These are phyloP conservation scores for Nibea albiflora DNA, from an alignment of 2,113 vertebrate genomes.

Conservation along the genomic window DNA sequence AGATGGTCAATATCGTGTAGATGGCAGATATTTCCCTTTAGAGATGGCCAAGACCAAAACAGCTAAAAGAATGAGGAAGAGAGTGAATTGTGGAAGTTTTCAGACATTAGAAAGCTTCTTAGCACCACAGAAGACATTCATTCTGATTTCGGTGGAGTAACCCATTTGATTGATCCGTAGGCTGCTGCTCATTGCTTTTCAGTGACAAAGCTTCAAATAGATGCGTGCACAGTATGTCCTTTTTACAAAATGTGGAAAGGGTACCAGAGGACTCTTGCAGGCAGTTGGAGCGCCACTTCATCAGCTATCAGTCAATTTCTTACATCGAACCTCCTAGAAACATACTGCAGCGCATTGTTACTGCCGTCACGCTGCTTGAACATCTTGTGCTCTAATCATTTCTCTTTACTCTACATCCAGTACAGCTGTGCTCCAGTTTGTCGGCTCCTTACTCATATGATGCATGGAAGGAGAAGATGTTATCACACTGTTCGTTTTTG, in stretches of 20 bases:
- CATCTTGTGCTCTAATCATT: not conserved
- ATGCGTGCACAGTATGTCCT: too few species aligned
- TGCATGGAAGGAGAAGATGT: conserved; percentile 27
- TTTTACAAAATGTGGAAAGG: too few species aligned
- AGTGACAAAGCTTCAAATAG: too few species aligned
- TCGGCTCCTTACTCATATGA: conserved; percentile 7
- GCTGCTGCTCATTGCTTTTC: too few species aligned
- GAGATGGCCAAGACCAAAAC: not conserved
- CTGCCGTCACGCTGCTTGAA: not conserved
- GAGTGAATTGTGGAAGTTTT: not conserved
- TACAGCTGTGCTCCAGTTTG: conserved; percentile 17
- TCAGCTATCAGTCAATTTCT: not conserved
- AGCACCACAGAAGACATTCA: not conserved
- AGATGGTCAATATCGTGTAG: too few species aligned
- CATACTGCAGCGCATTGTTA: rapidly evolving
- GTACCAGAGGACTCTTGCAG: too few species aligned
- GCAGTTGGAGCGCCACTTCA: not conserved
- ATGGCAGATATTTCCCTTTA: not conserved
- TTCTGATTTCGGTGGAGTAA: too few species aligned
- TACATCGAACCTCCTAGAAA: not conserved
- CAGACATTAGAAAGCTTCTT: not conserved
- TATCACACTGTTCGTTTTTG: conserved; percentile 42
- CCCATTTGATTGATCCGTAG: too few species aligned
- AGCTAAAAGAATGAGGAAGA: not conserved
- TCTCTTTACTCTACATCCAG: conserved; percentile 2